A percentile compares a stretch with the other conserved stretches of the same genome.
phyloP scores from a whole-genome alignment of 1,140 invertebrate genomes.

The Limonius californicus region DNA sequence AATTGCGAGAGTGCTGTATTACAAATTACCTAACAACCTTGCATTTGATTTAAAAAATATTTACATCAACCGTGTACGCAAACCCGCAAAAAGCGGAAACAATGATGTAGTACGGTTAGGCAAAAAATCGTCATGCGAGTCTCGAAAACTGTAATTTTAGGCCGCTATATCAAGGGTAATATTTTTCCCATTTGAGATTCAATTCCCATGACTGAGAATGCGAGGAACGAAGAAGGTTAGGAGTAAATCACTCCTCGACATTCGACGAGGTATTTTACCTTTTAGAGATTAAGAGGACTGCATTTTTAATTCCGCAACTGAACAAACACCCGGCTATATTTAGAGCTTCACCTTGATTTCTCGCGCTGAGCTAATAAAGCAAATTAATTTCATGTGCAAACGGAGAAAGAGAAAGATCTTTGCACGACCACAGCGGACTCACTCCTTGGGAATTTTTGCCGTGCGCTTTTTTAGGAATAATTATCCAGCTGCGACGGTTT shows the following conservation, averaged over 20 bases:
- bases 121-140: background rate
- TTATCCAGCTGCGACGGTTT: no score
- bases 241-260: background rate
- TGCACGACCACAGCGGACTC: no score
- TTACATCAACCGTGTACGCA: background rate
- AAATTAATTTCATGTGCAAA: background rate
- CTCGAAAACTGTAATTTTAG: background rate
- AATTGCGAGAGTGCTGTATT: background rate
- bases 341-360: background rate
- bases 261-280: background rate
- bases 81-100: background rate
- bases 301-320: background rate
- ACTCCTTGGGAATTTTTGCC: no score
- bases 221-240: background rate
- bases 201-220: background rate
- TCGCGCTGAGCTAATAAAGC: background rate
- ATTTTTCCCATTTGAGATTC: background rate
- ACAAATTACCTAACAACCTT: background rate
- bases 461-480: no score
- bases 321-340: background rate
- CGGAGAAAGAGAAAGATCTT: no score
- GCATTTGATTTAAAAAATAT: background rate
- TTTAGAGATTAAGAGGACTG: background rate
- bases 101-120: background rate
- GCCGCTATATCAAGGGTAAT: background rate